phyloP scores from a whole-genome alignment of 1,140 invertebrate species.

The Grapholita molesta region DNA sequence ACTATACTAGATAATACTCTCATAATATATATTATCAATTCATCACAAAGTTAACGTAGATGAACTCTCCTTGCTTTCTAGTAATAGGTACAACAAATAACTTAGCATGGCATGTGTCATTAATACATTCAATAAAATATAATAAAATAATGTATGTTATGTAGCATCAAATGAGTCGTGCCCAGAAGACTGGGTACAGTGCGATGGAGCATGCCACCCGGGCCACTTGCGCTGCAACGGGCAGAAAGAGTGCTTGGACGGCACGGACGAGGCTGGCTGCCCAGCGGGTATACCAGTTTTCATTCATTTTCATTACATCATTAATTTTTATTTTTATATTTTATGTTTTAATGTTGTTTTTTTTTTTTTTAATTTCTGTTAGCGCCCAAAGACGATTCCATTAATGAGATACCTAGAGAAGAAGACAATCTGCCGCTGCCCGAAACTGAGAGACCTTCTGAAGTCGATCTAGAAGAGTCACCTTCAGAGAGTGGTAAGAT shows the following conservation, averaged over 20 bases:
- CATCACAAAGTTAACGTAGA: too few species aligned
- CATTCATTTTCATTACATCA: conserved; percentile 19
- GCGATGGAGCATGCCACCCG: conserved; percentile 88
- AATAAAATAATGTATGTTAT: not conserved
- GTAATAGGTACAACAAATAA: too few species aligned
- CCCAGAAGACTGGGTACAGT: conserved; percentile 6
- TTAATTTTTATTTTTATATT: conserved; percentile 17
- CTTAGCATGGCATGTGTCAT: too few species aligned
- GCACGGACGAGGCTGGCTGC: conserved; percentile 82
- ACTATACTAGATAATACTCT: too few species aligned
- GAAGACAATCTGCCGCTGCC: not conserved
- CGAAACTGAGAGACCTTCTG: not conserved
- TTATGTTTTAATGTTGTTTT: not conserved
- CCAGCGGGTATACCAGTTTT: conserved; percentile 22
- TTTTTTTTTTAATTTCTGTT: not conserved
- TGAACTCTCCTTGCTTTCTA: too few species aligned
- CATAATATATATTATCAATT: too few species aligned
- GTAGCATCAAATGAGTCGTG: not conserved
- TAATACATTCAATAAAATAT: too few species aligned
- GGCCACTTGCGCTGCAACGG: conserved; percentile 89
- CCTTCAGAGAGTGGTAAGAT: not conserved
- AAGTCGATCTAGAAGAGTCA: not conserved
- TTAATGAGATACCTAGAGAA: not conserved
- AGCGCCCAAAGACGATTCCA: not conserved
- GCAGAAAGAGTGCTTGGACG: conserved; percentile 83